phyloP scores from a whole-genome alignment of 2,113 vertebrate species.

The Mobula birostris region DNA sequence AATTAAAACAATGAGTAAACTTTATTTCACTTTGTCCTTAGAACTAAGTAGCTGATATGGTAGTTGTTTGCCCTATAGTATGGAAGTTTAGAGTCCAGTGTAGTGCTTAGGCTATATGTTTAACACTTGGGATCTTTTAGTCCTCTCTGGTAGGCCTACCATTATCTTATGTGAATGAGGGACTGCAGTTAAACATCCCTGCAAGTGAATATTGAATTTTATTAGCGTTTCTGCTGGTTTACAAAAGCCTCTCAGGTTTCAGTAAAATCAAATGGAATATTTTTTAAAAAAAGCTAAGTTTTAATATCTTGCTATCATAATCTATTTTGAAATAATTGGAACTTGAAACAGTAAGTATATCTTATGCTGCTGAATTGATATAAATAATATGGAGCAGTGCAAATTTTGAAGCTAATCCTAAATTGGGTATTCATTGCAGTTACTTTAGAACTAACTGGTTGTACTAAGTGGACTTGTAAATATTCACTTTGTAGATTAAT shows the following conservation, averaged over 20 bases:
- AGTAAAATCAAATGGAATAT: background rate
- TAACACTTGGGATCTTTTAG: constrained; percentile 28
- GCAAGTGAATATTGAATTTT: background rate
- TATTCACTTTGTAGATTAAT: background rate
- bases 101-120: background rate
- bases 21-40: background rate
- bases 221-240: background rate
- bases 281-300: background rate
- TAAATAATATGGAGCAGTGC: background rate
- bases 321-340: constrained; percentile 1
- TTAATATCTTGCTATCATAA: background rate
- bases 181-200: background rate
- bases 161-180: background rate
- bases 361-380: background rate
- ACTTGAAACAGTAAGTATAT: background rate
- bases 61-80: constrained; percentile 6
- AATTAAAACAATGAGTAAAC: too few species aligned
- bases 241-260: background rate
- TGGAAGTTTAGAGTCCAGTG: constrained; percentile 27
- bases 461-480: background rate
- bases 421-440: background rate
- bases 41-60: background rate
- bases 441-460: background rate
- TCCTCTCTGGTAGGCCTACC: constrained; percentile 17
- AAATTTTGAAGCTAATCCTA: background rate